phyloP scores from a whole-genome alignment of 2,797 vertebrate species.

The Dendrocincla tyrannina region DNA sequence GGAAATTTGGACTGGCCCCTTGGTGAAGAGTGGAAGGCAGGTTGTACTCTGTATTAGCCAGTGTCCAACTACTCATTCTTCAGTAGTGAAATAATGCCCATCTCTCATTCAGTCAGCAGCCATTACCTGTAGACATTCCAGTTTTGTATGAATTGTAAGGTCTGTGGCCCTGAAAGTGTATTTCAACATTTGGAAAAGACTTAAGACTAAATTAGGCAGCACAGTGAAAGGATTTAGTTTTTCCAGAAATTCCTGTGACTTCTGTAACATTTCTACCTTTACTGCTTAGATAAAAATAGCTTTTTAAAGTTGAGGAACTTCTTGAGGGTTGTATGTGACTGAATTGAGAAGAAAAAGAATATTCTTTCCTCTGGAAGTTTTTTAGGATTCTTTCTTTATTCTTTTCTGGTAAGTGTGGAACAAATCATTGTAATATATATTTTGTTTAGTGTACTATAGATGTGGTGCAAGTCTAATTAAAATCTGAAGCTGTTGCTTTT shows the following conservation, averaged over 20 bases:
- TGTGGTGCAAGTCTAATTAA: background rate
- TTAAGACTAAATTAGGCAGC: conserved; percentile 8
- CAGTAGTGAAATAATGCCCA: background rate
- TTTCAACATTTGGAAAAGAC: conserved; percentile 27
- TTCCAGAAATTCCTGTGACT: conserved; percentile 23
- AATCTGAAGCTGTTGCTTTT: conserved; percentile 5
- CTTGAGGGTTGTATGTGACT: background rate
- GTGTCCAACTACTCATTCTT: background rate
- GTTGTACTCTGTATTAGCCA: background rate
- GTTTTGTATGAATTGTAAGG: background rate
- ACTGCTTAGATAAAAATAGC: conserved; percentile 26
- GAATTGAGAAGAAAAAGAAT: background rate
- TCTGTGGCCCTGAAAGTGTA: background rate
- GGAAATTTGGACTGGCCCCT: background rate
- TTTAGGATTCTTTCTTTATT: background rate
- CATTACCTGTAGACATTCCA: background rate
- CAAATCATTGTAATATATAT: background rate
- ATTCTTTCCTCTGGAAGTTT: background rate
- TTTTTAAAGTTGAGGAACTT: conserved; percentile 32
- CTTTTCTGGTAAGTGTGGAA: background rate
- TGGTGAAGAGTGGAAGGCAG: background rate
- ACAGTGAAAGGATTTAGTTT: background rate
- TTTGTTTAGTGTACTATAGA: background rate
- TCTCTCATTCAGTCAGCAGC: background rate
- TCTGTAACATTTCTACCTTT: conserved; percentile 22